phyloP scores from a whole-genome alignment of 2,888 invertebrate species.

The Ectemnius cavifrons region DNA sequence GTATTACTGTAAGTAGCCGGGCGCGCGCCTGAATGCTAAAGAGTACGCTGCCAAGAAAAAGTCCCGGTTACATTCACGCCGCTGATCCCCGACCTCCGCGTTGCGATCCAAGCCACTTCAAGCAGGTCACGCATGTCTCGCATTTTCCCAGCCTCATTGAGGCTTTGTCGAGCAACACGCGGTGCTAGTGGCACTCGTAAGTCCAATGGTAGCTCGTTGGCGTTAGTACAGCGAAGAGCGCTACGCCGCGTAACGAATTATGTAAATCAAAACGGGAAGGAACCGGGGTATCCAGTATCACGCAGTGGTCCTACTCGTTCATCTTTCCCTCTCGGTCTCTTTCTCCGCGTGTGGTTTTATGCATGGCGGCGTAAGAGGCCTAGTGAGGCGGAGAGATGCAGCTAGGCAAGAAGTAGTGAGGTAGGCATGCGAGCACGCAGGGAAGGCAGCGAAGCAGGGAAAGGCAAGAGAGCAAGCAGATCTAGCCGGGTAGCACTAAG shows the following conservation, averaged over 20 bases:
- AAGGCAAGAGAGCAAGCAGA: no score
- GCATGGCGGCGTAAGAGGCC: constrained; percentile 52
- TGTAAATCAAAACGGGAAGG: constrained; percentile 65
- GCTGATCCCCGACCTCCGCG: neutral
- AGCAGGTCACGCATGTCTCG: constrained; percentile 1
- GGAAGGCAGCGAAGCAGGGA: no score
- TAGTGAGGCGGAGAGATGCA: neutral
- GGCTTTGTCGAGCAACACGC: neutral
- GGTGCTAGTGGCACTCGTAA: neutral
- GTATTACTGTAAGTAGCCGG: no score
- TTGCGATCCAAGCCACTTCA: neutral
- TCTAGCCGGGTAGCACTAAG: no score
- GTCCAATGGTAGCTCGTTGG: constrained; percentile 1
- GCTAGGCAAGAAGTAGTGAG: constrained; percentile 11
- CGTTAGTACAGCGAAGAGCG: neutral
- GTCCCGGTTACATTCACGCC: neutral
- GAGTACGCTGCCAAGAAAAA: neutral
- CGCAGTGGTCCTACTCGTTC: constrained; percentile 44
- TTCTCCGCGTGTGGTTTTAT: constrained; percentile 51
- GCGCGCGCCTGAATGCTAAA: no score
- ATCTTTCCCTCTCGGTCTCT: no score
- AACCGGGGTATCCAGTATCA: constrained; percentile 61
- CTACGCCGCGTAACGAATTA: constrained; percentile 60
- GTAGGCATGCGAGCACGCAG: constrained; percentile 18
- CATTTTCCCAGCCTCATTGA: neutral